These are phyloP conservation scores for Antitype chi DNA, from an alignment of 2,888 invertebrate species.

Conservation along the genomic window DNA sequence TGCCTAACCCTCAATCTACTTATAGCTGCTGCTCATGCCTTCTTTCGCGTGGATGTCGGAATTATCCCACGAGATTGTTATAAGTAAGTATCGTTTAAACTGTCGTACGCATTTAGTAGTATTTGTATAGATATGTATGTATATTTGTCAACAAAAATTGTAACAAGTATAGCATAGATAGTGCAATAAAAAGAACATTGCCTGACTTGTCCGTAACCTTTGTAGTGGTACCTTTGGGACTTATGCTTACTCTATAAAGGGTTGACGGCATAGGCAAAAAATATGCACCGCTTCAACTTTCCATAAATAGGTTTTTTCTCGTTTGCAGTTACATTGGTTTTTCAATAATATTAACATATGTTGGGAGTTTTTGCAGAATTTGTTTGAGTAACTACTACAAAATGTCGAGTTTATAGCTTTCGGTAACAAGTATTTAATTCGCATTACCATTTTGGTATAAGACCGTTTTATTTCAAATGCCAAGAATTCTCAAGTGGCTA, in stretches of 20 bases:
- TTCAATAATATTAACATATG: constrained; percentile 19
- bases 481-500: constrained; percentile 54
- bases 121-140: too few relatives aligned
- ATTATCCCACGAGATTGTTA: too few relatives aligned
- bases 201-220: constrained; percentile 29
- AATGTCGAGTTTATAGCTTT: neutral
- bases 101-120: too few relatives aligned
- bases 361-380: constrained; percentile 6
- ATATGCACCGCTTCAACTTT: constrained; percentile 42
- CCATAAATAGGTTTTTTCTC: constrained; percentile 29
- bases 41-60: too few relatives aligned
- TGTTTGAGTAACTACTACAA: neutral
- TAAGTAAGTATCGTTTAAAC: too few relatives aligned
- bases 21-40: neutral
- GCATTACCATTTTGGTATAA: neutral
- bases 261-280: constrained; percentile 30
- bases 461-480: constrained; percentile 2
- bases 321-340: constrained; percentile 26
- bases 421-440: neutral
- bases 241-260: constrained; percentile 39
- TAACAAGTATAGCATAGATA: constrained; percentile 4
- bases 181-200: constrained; percentile 46
- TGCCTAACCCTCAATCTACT: neutral
- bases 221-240: constrained; percentile 40
- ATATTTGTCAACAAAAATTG: constrained; percentile 21